phyloP scores from a whole-genome alignment of 2,113 vertebrate genomes.

The Zosterops pallidus region DNA sequence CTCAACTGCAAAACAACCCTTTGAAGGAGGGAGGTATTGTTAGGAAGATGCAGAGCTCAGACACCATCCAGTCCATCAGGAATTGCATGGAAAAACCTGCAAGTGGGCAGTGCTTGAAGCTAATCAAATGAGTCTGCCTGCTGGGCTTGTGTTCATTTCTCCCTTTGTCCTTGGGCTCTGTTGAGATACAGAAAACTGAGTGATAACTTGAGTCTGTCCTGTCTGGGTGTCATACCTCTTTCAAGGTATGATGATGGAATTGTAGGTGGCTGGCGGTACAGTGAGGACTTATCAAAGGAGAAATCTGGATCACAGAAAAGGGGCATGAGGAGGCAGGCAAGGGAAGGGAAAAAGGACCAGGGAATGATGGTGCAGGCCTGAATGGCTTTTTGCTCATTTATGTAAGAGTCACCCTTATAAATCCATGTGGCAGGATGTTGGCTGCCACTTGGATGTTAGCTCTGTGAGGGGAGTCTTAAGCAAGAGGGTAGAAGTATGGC shows the following conservation, averaged over 20 bases:
- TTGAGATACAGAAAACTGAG: background rate
- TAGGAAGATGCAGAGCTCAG: background rate
- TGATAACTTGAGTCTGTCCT: background rate
- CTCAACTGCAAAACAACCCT: background rate
- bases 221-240: background rate
- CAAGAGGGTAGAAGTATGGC: background rate
- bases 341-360: background rate
- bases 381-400: background rate
- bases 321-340: background rate
- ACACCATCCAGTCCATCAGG: background rate
- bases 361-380: background rate
- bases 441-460: background rate
- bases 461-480: background rate
- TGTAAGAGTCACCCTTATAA: background rate
- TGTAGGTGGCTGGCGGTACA: fast-evolving
- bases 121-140: background rate
- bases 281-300: background rate
- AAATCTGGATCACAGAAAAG: background rate
- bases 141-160: background rate
- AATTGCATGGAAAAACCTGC: background rate
- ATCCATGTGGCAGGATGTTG: background rate
- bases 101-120: background rate
- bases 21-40: background rate
- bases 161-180: fast-evolving
- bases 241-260: fast-evolving